Conservation (phyloP, 2,888 invertebrate species). For the Platycnemis pennipes region DNA sequence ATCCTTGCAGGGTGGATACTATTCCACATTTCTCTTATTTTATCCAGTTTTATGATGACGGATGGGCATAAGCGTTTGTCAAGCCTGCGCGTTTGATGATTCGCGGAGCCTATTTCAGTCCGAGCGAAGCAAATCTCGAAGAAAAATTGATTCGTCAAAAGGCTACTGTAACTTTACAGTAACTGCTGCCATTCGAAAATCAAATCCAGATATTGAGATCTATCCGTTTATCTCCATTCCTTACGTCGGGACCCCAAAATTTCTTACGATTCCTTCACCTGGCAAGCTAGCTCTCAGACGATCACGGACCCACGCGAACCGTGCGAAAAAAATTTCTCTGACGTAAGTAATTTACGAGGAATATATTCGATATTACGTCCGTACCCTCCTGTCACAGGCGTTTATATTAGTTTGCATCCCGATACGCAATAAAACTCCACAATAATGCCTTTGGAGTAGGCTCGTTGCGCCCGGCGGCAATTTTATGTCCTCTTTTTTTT, state of each 20-base stretch:
- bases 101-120: neutral
- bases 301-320: neutral
- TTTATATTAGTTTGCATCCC: conserved; percentile 31
- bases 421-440: neutral
- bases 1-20: neutral
- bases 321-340: neutral
- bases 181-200: neutral
- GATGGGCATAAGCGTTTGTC: neutral
- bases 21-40: neutral
- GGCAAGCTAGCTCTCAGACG: neutral
- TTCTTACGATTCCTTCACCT: neutral
- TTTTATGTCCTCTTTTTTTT: conserved; percentile 16
- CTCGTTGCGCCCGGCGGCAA: neutral
- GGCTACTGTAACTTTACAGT: no score
- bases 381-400: conserved; percentile 1
- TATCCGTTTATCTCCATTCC: neutral
- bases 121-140: neutral
- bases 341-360: neutral
- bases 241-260: neutral
- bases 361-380: neutral
- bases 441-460: conserved; percentile 35
- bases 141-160: neutral
- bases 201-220: neutral
- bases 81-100: neutral
- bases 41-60: neutral